Conservation (phyloP, 2,797 vertebrate genomes). For the Paratrypauchen microcephalus region DNA sequence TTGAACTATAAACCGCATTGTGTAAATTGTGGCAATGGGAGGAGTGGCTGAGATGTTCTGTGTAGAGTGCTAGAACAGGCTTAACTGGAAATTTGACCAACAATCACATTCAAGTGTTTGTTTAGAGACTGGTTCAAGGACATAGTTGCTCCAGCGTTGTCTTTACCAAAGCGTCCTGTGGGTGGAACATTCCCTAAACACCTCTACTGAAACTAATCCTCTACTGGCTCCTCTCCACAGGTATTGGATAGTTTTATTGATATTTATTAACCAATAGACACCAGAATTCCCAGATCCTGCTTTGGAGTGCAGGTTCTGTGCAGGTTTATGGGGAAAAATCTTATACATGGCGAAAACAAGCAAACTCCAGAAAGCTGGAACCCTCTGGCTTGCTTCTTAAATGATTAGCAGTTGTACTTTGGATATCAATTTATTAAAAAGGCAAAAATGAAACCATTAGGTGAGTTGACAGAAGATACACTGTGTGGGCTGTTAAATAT, state of each 20-base stretch:
- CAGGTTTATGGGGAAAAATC: not conserved
- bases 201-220: not conserved
- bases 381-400: constrained; percentile 4
- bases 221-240: too few relatives aligned
- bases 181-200: not conserved
- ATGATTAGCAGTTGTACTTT: constrained; percentile 13
- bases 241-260: too few relatives aligned
- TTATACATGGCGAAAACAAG: not conserved
- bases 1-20: not conserved
- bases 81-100: not conserved
- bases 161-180: not conserved
- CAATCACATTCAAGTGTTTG: not conserved
- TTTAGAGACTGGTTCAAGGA: too few relatives aligned
- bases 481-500: constrained; percentile 7
- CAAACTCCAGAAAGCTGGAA: not conserved
- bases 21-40: not conserved
- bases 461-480: constrained; percentile 23
- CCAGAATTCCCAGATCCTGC: too few relatives aligned
- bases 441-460: constrained; percentile 33
- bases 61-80: not conserved
- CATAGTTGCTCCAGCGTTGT: too few relatives aligned
- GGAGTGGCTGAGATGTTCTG: not conserved
- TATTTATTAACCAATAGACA: not conserved
- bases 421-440: constrained; percentile 45
- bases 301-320: not conserved